Evolutionary conservation across 2,888 invertebrate species (phyloP), one percentile per base, ranked within the genome.

Genomic region (Cyrtodaria siliqua): DNA sequence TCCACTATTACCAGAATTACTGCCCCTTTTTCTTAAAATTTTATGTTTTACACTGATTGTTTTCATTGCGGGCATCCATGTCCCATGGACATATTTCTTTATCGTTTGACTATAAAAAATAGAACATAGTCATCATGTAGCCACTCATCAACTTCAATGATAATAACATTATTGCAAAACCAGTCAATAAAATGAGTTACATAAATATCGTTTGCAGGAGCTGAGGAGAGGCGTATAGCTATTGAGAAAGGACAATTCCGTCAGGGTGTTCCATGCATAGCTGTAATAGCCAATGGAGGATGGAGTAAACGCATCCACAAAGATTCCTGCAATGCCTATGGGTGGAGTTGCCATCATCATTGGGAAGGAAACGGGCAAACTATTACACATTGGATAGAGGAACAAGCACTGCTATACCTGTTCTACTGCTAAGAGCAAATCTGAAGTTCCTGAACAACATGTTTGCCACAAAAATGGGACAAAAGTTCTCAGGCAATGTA

Each of bases 381-480:
- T 82, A n/a, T 40, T 85, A 0, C 72, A 79, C 23, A 72, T 82
- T 20, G 83, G 82, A n/a, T 40, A 83, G 0, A 23, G 79, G 23
- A 80, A 84, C 44, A 82, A 82, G 50, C 72, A 70, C 42, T 84
- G 80, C 61, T 66, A 59, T 27, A 59, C 79, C 14, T 84, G 82
- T 50, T 27, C 23, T 8, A 38, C 12, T 1, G 68, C 74, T 8
- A 38, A 75, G 42, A 66, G 33, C 42, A 38, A 68, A 40, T 12
- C 50, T 18, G 29, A n/a, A 12, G 4, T 47, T 12, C 38, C 55
- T 18, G 8, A 40, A 24, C 40, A 38, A 20, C 72, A 63, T 29
- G 44, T 49, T 1, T 73, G 69, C 24, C 69, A 60, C 38, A 63
- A 42, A 50, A 73, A 73, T 79, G 73, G 74, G 2, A 61, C 20